Evolutionary conservation across 1,140 invertebrate species (phyloP).

Genomic region (Chironomus striatipennis): DNA sequence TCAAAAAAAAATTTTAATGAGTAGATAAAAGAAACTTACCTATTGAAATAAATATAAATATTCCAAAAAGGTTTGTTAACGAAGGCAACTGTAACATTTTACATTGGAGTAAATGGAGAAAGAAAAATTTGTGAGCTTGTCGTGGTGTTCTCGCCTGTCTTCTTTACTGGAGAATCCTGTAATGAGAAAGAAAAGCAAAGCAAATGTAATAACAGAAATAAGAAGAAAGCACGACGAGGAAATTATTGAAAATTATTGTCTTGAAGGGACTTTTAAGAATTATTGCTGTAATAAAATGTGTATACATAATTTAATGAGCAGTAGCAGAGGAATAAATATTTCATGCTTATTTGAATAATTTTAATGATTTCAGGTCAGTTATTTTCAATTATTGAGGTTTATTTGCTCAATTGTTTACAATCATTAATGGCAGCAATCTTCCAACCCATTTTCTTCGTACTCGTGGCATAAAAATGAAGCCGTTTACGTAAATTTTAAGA

Average conservation of each 20-base stretch:
- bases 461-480: not conserved
- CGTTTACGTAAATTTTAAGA: no score
- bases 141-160: no score
- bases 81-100: conserved; percentile 23
- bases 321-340: not conserved
- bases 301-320: no score
- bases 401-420: not conserved
- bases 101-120: not conserved
- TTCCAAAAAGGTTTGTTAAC: conserved; percentile 7
- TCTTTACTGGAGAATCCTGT: no score
- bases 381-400: not conserved
- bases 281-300: no score
- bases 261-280: no score
- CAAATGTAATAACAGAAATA: no score
- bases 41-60: conserved; percentile 22
- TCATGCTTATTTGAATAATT: conserved; percentile 14
- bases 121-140: not conserved
- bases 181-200: no score
- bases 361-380: conserved; percentile 21
- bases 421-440: not conserved
- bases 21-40: not conserved
- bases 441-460: not conserved
- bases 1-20: no score
- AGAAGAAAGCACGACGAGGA: no score
- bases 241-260: no score